Evolutionary conservation across 2,888 invertebrate genomes (phyloP).

Genomic region (Nezara viridula): DNA sequence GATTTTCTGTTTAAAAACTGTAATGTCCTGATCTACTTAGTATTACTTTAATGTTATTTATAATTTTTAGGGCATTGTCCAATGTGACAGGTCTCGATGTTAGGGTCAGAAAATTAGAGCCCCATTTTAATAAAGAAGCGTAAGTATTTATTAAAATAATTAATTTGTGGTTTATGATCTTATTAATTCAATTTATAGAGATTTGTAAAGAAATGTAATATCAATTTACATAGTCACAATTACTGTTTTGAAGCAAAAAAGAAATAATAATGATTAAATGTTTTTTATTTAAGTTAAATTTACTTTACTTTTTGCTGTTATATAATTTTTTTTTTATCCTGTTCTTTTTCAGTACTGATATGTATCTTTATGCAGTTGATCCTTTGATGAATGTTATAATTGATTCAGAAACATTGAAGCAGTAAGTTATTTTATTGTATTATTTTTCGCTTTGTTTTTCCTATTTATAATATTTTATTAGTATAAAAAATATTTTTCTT

Average conservation of each 20-base stretch:
- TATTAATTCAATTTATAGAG: not conserved
- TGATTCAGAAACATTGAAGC: constrained; percentile 83
- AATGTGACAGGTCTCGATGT: constrained; percentile 85
- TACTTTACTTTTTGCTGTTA: not conserved
- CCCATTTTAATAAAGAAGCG: constrained; percentile 81
- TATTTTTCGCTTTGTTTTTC: not conserved
- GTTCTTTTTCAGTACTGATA: constrained; percentile 78
- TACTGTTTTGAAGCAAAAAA: not conserved
- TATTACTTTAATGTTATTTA: not conserved
- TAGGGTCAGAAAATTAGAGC: constrained; percentile 82
- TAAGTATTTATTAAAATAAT: constrained; percentile 70
- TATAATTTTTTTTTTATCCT: not conserved
- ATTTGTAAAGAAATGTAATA: no score
- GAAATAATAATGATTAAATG: no score
- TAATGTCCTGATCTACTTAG: not conserved
- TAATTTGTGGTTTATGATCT: not conserved
- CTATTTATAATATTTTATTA: not conserved
- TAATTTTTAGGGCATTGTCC: constrained; percentile 73
- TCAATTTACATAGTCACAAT: no score
- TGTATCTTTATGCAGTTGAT: constrained; percentile 89
- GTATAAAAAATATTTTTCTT: not conserved
- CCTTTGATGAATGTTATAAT: constrained; percentile 84
- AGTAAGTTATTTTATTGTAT: constrained; percentile 72
- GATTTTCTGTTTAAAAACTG: constrained; percentile 19
- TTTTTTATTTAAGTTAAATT: not conserved